Base-by-base conservation (phyloP, 1,140 invertebrate genomes). In the Rhyzopertha dominica region DNA sequence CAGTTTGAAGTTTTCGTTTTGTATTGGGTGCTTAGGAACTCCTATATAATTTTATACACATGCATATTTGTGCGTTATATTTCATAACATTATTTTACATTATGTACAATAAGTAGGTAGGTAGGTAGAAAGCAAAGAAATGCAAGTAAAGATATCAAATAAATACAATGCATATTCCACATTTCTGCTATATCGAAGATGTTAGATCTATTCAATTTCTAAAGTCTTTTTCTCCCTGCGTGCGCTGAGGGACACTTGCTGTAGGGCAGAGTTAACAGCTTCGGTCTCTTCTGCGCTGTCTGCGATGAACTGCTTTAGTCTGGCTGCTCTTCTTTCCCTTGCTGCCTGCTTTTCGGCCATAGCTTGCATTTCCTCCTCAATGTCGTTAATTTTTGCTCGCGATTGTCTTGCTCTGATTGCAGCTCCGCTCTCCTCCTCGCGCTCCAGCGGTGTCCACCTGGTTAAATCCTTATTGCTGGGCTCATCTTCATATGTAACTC, bases 291-390 rank as follows among this genome's bases (percentile, higher is more conserved):
- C 53, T 12, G 55, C 72, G 17, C 62, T 67, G 54, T 78, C 76
- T 22, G 74, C 74, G 8, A 79, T 71, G 24, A 79, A 58, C 1
- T 74, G 72, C 22, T 73, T 68, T 13, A 79, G 68, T 39, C 75
- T 65, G 2, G 74, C 74, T 0, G 73, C 74, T 31, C 77, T 69
- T 46, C 73, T 70, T 54, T 80, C 76, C 25, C 78, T 73, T 1
- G 69, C 71, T 0, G 71, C 74, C 49, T 70, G 73, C 47, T 74
- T 68, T 47, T 78, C 74, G 14, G 62, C 70, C 34, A 79, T 57
- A 38, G 73, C 74, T 10, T 71, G 67, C 69, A 79, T 76, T 61
- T 81, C 78, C 36, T 77, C 75, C 51, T 80, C 77, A 30, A 81
- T 61, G 43, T 81, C 78, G 5, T 66, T 65, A 14, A 79, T 58